Conservation (phyloP, 1,140 invertebrate genomes). For the Drosophila funebris region DNA sequence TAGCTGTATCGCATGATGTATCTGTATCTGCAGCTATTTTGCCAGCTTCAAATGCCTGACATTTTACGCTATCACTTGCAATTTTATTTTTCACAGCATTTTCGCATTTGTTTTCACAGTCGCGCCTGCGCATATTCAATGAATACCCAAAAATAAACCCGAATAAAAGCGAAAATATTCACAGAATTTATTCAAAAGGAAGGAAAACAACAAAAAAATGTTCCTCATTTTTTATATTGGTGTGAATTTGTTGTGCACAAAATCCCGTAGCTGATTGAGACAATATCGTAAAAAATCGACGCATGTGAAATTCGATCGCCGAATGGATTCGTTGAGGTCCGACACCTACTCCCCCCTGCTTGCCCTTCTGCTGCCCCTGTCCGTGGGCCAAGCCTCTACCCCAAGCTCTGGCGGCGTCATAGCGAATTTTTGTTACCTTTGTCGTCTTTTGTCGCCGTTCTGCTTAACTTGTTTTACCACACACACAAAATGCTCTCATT, state of each 20-base stretch:
- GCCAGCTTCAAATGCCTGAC: conserved; percentile 60
- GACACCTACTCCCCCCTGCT: conserved; percentile 14
- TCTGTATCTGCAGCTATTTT: conserved; percentile 15
- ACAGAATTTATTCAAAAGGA: conserved; percentile 10
- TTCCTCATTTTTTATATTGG: conserved; percentile 25
- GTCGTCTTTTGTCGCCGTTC: conserved; percentile 63
- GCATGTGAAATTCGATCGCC: conserved; percentile 74
- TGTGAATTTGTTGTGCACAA: conserved; percentile 38
- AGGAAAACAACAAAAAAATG: neutral
- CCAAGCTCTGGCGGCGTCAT: conserved; percentile 33
- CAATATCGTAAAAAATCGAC: conserved; percentile 72
- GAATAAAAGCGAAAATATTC: conserved; percentile 18
- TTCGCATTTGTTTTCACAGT: conserved; percentile 40
- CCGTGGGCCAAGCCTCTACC: neutral
- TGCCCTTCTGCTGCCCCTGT: neutral
- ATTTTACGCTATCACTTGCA: conserved; percentile 64
- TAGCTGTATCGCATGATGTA: conserved; percentile 46
- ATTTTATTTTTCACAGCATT: conserved; percentile 44
- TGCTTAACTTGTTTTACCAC: conserved; percentile 78
- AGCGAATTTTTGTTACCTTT: conserved; percentile 74
- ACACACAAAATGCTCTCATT: conserved; percentile 75
- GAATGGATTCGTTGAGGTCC: conserved; percentile 17
- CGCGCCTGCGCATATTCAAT: conserved; percentile 49
- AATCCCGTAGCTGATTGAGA: conserved; percentile 62
- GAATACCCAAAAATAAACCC: conserved; percentile 24